These are phyloP conservation scores for Autographa gamma DNA, from an alignment of 2,888 invertebrate genomes.

Conservation along the genomic window DNA sequence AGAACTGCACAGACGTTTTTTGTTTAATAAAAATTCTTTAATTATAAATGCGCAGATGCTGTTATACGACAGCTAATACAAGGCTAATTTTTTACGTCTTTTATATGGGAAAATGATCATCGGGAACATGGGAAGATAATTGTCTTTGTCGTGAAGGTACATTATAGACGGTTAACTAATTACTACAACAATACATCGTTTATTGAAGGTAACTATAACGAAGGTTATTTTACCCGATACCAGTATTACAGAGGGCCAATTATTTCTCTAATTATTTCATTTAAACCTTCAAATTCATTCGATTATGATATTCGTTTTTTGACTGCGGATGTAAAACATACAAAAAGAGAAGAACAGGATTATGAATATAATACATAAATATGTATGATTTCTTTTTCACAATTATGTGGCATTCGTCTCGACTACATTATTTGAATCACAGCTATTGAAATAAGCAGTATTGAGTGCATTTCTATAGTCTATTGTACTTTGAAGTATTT, in stretches of 20 bases:
- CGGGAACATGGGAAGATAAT: constrained; percentile 39
- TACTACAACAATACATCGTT: not conserved
- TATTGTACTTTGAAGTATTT: constrained; percentile 5
- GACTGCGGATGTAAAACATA: not conserved
- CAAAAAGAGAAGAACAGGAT: not conserved
- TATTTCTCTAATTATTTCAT: too few relatives aligned
- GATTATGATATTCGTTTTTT: too few relatives aligned
- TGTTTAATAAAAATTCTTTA: too few relatives aligned
- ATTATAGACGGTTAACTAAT: not conserved
- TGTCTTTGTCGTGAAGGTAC: constrained; percentile 3
- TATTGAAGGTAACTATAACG: not conserved
- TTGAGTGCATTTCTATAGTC: constrained; percentile 12
- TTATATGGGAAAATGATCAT: constrained; percentile 27
- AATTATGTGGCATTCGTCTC: not conserved
- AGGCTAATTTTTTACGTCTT: not conserved
- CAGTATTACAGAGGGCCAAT: too few relatives aligned
- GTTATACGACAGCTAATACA: not conserved
- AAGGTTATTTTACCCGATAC: not conserved
- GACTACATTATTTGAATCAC: not conserved
- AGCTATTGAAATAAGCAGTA: not conserved
- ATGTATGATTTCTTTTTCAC: too few relatives aligned
- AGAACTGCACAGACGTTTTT: too few relatives aligned
- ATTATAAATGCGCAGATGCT: too few relatives aligned
- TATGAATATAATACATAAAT: too few relatives aligned
- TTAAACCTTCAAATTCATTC: too few relatives aligned